Percentiles rank a stretch among this genome's conserved stretches.
Evolutionary conservation across 2,113 vertebrate species (phyloP).

Genomic region (Hippocampus abdominalis): DNA sequence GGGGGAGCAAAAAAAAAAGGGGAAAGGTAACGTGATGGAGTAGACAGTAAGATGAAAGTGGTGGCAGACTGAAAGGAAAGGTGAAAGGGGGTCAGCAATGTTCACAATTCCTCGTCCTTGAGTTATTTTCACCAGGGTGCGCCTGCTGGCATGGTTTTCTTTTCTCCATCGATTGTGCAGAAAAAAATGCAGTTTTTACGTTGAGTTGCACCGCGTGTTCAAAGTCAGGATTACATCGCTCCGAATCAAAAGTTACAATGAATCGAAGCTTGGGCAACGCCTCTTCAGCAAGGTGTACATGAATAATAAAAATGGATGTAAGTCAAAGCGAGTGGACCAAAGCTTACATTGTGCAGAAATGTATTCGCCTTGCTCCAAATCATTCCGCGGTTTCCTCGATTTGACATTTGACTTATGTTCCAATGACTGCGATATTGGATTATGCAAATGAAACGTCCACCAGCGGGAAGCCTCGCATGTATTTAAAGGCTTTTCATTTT

Average conservation of each 20-base stretch:
- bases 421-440: background rate
- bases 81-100: background rate
- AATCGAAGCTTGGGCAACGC: too few relatives aligned
- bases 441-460: conserved; percentile 7
- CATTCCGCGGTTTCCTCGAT: background rate
- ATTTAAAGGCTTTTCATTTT: conserved; percentile 12
- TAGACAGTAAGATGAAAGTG: background rate
- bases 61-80: background rate
- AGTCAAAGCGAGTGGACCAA: too few relatives aligned
- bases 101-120: background rate
- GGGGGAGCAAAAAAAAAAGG: background rate
- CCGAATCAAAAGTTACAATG: too few relatives aligned
- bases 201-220: background rate
- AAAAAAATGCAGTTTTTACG: background rate
- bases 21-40: background rate
- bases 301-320: too few relatives aligned
- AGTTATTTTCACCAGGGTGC: background rate
- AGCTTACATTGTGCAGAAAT: too few relatives aligned
- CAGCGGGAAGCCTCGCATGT: background rate
- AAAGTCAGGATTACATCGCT: background rate
- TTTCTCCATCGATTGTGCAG: too few relatives aligned
- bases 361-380: background rate
- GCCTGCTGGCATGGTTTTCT: background rate
- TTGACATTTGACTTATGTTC: background rate
- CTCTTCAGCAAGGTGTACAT: too few relatives aligned